Percentiles rank a stretch among this genome's conserved stretches.
These are phyloP conservation scores for Denticeps clupeoides DNA, from an alignment of 2,797 vertebrate species.

Conservation along the genomic window DNA sequence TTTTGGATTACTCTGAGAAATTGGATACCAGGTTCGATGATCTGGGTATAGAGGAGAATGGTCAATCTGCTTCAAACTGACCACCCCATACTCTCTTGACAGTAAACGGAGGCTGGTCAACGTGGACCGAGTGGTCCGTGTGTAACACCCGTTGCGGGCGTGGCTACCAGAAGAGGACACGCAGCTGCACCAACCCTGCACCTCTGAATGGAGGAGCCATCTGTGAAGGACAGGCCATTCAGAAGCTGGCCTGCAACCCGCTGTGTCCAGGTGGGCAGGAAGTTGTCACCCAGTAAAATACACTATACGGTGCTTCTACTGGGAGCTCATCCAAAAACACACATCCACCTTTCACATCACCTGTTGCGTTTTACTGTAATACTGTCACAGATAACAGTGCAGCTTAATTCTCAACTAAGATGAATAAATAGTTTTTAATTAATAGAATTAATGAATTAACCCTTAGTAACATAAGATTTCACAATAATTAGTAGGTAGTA, in stretches of 20 bases:
- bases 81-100: slow-evolving; percentile 14
- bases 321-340: background rate
- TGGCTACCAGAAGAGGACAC: slow-evolving; percentile 87
- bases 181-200: slow-evolving; percentile 94
- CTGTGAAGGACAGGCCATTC: slow-evolving; percentile 86
- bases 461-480: no score
- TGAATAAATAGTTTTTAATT: no score
- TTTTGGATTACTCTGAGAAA: no score
- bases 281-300: background rate
- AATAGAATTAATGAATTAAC: no score
- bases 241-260: slow-evolving; percentile 92
- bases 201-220: slow-evolving; percentile 90
- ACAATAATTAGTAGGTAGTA: no score
- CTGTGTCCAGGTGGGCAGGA: slow-evolving; percentile 76
- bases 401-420: no score
- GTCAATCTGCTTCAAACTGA: slow-evolving; percentile 1
- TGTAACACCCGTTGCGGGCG: slow-evolving; percentile 91
- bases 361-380: no score
- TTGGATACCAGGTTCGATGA: no score
- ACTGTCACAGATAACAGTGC: no score
- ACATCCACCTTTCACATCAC: no score
- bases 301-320: no score
- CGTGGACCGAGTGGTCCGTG: slow-evolving; percentile 95
- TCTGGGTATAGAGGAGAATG: no score
- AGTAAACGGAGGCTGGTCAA: slow-evolving; percentile 98